Conservation (phyloP, 1,140 invertebrate genomes). For the Globodera rostochiensis region DNA sequence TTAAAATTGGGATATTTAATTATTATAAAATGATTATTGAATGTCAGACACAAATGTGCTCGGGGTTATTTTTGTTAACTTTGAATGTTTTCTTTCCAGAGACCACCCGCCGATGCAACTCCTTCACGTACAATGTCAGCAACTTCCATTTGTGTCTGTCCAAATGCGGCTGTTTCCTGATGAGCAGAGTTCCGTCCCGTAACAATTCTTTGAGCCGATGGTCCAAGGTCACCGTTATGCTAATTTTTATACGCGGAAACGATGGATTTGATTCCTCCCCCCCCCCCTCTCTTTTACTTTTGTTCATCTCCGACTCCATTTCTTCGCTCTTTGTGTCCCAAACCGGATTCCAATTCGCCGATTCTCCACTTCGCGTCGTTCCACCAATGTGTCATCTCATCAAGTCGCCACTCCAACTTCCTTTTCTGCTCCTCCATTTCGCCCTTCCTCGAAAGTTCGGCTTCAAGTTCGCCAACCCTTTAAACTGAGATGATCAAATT, state of each 20-base stretch:
- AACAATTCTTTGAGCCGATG: not conserved
- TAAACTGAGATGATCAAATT: not conserved
- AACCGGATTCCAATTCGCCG: slow-evolving; percentile 28
- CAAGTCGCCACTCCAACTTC: slow-evolving; percentile 40
- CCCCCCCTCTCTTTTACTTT: not conserved
- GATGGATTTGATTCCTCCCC: slow-evolving; percentile 14
- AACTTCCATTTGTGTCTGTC: slow-evolving; percentile 43
- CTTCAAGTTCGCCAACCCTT: slow-evolving; percentile 32
- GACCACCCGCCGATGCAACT: too few relatives aligned
- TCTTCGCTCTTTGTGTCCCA: slow-evolving; percentile 9
- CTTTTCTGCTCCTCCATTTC: slow-evolving; percentile 30
- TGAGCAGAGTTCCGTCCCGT: slow-evolving; percentile 25
- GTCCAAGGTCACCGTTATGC: not conserved
- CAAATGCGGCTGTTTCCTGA: slow-evolving; percentile 36
- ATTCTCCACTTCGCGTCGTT: slow-evolving; percentile 45
- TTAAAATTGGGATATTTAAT: slow-evolving; percentile 15
- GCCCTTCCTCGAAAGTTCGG: slow-evolving; percentile 11
- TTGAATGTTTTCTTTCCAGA: slow-evolving; percentile 1
- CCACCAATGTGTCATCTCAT: slow-evolving; percentile 41
- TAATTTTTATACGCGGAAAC: not conserved
- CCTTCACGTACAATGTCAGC: slow-evolving; percentile 27
- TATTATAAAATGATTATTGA: not conserved
- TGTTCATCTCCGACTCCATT: not conserved
- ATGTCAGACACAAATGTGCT: too few relatives aligned
- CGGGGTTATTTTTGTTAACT: not conserved